Evolutionary conservation across 2,888 invertebrate species (phyloP).

Genomic region (Idaea biselata): DNA sequence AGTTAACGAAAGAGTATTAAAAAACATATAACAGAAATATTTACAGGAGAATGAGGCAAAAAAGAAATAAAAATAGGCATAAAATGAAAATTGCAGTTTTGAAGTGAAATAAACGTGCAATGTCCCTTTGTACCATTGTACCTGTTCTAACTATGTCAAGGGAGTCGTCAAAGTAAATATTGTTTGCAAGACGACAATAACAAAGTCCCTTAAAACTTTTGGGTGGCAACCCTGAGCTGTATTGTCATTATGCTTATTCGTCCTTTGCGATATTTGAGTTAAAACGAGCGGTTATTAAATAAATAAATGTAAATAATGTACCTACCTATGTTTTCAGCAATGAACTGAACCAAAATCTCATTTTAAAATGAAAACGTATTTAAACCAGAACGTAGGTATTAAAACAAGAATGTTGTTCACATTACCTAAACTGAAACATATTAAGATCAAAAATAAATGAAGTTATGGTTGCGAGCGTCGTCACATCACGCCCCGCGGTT

Average conservation of each 20-base stretch:
- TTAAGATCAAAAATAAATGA: conserved; percentile 44
- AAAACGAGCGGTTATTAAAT: conserved; percentile 31
- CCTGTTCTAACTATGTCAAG: conserved; percentile 42
- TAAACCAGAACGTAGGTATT: not conserved
- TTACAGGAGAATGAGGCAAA: not conserved
- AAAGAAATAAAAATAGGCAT: conserved; percentile 16
- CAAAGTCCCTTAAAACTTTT: conserved; percentile 35
- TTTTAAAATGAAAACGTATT: not conserved
- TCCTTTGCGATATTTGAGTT: conserved; percentile 27
- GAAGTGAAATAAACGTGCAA: conserved; percentile 12
- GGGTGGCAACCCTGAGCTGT: conserved; percentile 30
- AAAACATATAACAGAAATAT: not conserved
- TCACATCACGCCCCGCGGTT: conserved; percentile 36
- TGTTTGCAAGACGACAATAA: conserved; percentile 39
- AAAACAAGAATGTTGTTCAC: not conserved
- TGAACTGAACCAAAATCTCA: not conserved
- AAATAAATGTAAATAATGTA: conserved; percentile 23
- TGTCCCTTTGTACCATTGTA: conserved; percentile 25
- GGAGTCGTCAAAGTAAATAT: conserved; percentile 44
- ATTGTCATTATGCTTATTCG: conserved; percentile 34
- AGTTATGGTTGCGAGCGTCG: conserved; percentile 28
- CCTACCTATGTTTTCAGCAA: conserved; percentile 7
- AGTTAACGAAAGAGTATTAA: not conserved
- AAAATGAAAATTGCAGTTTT: conserved; percentile 4
- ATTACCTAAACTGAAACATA: not conserved